phyloP scores from a whole-genome alignment of 2,113 vertebrate species.

The Potamarius usumacintae region DNA sequence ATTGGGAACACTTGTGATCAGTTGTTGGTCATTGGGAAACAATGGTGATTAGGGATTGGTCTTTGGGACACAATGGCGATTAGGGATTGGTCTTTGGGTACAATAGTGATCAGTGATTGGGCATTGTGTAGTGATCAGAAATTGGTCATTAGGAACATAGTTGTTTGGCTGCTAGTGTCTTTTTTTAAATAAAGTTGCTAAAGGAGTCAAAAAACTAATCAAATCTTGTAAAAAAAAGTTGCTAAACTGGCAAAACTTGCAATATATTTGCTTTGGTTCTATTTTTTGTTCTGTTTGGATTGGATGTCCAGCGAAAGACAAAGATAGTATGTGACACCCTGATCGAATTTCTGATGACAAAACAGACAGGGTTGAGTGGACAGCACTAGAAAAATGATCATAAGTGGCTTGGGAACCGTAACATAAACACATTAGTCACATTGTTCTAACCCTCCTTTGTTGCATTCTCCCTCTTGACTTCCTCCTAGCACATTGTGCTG shows the following conservation, averaged over 20 bases:
- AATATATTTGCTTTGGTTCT: conserved; percentile 15
- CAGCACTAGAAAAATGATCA: conserved; percentile 55
- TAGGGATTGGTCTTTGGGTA: not conserved
- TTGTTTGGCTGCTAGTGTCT: not conserved
- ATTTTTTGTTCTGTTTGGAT: not conserved
- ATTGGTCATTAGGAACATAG: not conserved
- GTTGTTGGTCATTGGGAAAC: not conserved
- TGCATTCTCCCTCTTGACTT: conserved; percentile 44
- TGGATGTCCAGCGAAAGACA: conserved; percentile 19
- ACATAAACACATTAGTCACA: conserved; percentile 67
- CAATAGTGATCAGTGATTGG: not conserved
- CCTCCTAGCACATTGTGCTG: conserved; percentile 47
- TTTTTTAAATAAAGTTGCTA: not conserved
- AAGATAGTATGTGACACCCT: conserved; percentile 21
- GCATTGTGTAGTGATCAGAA: not conserved
- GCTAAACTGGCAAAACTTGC: not conserved
- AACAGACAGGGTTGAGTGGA: conserved; percentile 47
- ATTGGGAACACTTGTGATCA: not conserved
- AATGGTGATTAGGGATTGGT: not conserved
- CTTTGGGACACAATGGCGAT: not conserved
- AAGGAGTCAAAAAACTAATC: not conserved
- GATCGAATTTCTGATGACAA: conserved; percentile 37
- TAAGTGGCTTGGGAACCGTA: conserved; percentile 53
- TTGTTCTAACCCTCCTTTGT: conserved; percentile 54
- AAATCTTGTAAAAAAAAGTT: not conserved